These are phyloP conservation scores for Leptodactylus fuscus DNA, from an alignment of 2,113 vertebrate genomes.

Conservation along the genomic window DNA sequence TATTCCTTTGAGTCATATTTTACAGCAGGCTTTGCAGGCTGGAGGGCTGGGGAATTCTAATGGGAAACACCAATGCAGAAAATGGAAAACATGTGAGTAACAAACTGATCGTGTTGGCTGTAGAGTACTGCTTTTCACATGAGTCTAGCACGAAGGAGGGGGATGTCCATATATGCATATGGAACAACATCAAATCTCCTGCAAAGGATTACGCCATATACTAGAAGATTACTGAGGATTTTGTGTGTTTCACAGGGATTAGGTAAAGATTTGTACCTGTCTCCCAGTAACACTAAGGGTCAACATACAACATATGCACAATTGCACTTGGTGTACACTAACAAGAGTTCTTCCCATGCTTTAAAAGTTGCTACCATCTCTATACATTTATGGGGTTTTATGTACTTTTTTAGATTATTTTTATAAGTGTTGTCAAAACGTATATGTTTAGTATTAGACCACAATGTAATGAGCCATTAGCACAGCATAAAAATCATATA, in stretches of 20 bases:
- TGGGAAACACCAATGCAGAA: conserved; percentile 17
- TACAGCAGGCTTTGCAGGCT: not conserved
- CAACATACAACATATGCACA: conserved; percentile 6
- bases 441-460: too few relatives aligned
- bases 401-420: too few relatives aligned
- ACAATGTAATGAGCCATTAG: too few relatives aligned
- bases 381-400: too few relatives aligned
- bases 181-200: conserved; percentile 6
- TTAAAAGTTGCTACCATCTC: too few relatives aligned
- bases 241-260: conserved; percentile 48
- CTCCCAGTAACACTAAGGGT: conserved; percentile 45
- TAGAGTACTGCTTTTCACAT: conserved; percentile 23
- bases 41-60: not conserved
- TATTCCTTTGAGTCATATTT: not conserved
- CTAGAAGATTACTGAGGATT: conserved; percentile 53
- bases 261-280: conserved; percentile 50
- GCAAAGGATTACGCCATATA: conserved; percentile 43
- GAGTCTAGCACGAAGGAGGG: not conserved
- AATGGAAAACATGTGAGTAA: conserved; percentile 32
- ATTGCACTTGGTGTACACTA: conserved; percentile 19
- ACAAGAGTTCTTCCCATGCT: not conserved
- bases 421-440: too few relatives aligned
- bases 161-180: not conserved
- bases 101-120: not conserved
- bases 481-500: too few relatives aligned